Percentiles rank a stretch among this genome's conserved stretches.
phyloP scores from a whole-genome alignment of 2,113 vertebrate species.

The Marmota flaviventris region DNA sequence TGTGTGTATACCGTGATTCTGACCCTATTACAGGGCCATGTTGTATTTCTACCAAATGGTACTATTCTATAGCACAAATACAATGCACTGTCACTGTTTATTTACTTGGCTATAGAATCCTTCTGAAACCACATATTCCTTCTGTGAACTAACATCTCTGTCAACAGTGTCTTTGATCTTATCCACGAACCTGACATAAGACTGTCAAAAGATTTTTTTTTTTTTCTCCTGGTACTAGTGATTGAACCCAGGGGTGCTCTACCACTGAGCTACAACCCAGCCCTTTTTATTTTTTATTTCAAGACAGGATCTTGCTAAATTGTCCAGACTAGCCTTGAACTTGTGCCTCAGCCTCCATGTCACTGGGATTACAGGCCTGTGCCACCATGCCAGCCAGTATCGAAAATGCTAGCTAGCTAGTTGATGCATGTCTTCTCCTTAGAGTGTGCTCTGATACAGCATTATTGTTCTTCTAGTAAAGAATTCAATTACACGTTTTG shows the following conservation, averaged over 20 bases:
- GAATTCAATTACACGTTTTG: background rate
- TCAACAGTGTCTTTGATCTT: background rate
- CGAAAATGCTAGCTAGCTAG: background rate
- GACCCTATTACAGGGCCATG: background rate
- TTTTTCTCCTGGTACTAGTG: background rate
- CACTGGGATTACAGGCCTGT: background rate
- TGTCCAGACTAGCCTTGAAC: background rate
- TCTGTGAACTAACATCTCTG: background rate
- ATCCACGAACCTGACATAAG: background rate
- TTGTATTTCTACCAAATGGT: background rate
- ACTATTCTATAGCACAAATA: background rate
- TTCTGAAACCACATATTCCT: background rate
- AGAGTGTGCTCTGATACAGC: background rate
- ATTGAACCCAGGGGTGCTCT: background rate
- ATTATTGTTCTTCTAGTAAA: background rate
- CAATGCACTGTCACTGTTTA: background rate
- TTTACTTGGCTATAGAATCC: background rate
- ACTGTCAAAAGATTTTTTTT: background rate
- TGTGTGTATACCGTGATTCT: background rate
- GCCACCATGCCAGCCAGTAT: background rate
- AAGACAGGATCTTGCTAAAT: background rate
- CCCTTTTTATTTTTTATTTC: background rate
- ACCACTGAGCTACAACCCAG: background rate
- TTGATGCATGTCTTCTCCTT: background rate
- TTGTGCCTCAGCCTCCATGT: background rate